Percentiles rank a stretch among this genome's conserved stretches.
phyloP scores from a whole-genome alignment of 2,888 invertebrate species.

The Scaptomyza tumidula region DNA sequence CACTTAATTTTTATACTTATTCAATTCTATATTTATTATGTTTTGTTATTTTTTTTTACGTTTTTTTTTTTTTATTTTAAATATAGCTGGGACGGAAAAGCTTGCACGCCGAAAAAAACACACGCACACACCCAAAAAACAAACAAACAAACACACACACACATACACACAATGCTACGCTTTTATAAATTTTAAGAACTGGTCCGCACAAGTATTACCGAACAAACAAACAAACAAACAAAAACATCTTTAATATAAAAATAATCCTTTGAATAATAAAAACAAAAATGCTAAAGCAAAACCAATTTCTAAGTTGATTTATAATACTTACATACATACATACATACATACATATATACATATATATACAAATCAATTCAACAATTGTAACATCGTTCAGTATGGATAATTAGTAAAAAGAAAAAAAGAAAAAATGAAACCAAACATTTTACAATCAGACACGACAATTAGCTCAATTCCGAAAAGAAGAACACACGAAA shows the following conservation, averaged over 20 bases:
- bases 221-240: constrained; percentile 8
- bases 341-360: not conserved
- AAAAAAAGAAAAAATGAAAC: constrained; percentile 3
- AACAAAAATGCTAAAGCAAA: constrained; percentile 16
- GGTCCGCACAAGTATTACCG: constrained; percentile 28
- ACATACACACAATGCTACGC: constrained; percentile 27
- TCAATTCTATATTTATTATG: constrained; percentile 21
- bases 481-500: constrained; percentile 1
- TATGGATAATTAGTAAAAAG: constrained; percentile 13
- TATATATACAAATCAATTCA: constrained; percentile 6
- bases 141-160: not conserved
- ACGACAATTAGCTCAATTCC: constrained; percentile 24
- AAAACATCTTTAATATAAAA: constrained; percentile 18
- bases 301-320: constrained; percentile 18
- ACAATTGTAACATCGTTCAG: constrained; percentile 3
- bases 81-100: constrained; percentile 18
- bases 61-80: constrained; percentile 6
- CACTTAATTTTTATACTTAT: constrained; percentile 26
- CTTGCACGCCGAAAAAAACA: constrained; percentile 10
- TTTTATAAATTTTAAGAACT: constrained; percentile 24
- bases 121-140: not conserved
- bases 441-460: constrained; percentile 22
- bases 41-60: not conserved
- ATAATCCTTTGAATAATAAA: constrained; percentile 17
- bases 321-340: constrained; percentile 1